Evolutionary conservation across 2,113 vertebrate genomes (phyloP), one percentile per base, ranked within the genome.

Genomic region (Dipodomys spectabilis): DNA sequence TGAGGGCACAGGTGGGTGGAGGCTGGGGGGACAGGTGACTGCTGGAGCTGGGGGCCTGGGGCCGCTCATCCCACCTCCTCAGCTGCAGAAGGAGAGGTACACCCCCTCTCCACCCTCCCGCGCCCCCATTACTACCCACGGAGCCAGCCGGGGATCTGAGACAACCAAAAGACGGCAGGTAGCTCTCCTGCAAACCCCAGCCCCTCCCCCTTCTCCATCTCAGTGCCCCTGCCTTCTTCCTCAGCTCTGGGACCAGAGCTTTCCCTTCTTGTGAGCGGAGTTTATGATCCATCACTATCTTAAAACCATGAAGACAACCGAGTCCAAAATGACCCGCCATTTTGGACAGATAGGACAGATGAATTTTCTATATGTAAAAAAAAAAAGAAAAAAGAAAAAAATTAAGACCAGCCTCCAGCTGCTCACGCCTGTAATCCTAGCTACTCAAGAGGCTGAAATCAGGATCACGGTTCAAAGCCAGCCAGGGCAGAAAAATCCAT

Each of bases 131-230:
- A 20, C 65, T 13, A 12, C 60, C 96, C 95, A 96, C 75, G 92
- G 94, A 93, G 92, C 90, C 95, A 95, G 95, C 96, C 22, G 79
- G 64, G 62, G 75, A 13, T 5, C 81, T 35, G 89, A 71, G 67
- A 62, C 10, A 4, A 7, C 2, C 9, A 15, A 19, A 67, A 5
- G 57, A 53, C 9, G 30, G 67, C 69, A 78, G 25, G 2, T 18
- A 45, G 27, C 12, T 39, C 69, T 86, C 49, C 60, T 1, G 7
- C 27, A 3, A 2, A 18, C 45, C 77, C 30, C 5, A 77, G 32
- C 19, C 39, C 71, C 22, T 71, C 1, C 12, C 27, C 15, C 45
- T 39, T 27, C 10, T 22, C 65, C 27, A 16, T 30, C 83, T 71
- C 30, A 20, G 19, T 69, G 67, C 32, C 67, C 82, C 62, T 5